A percentile compares a stretch with the other conserved stretches of the same genome.
Evolutionary conservation across 2,113 vertebrate species (phyloP).

Genomic region (Colius striatus): DNA sequence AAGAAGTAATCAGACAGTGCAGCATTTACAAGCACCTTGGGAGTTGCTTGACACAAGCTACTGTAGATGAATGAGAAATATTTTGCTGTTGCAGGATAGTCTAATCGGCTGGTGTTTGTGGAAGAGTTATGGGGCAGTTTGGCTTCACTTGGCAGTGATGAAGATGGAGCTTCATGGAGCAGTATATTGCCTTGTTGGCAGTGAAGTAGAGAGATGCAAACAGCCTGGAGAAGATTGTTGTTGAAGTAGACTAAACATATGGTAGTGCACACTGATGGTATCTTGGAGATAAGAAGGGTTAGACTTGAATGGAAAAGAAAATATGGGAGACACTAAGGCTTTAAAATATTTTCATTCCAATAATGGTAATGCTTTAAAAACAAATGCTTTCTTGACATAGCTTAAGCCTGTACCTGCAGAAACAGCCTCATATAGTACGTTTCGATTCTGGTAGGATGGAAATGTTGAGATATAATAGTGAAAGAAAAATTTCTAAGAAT

Average conservation of each 20-base stretch:
- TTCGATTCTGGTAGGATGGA: background rate
- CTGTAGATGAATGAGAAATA: background rate
- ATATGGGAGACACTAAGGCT: background rate
- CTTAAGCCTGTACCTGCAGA: background rate
- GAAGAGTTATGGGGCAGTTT: background rate
- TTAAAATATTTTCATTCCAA: background rate
- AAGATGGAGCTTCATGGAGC: no score
- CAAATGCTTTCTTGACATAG: background rate
- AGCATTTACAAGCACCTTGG: background rate
- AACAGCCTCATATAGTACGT: background rate
- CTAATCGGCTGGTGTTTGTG: background rate
- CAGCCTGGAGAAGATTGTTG: background rate
- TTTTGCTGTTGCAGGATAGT: background rate
- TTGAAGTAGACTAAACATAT: background rate
- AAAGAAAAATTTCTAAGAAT: background rate
- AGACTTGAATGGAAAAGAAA: background rate
- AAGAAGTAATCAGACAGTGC: background rate
- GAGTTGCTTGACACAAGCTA: background rate
- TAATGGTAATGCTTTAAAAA: background rate
- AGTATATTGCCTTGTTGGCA: background rate
- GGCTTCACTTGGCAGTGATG: background rate
- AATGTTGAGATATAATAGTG: background rate
- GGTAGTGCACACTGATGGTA: background rate
- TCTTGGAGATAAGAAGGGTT: background rate
- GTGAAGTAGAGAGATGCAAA: background rate